A percentile compares a stretch with the other conserved stretches of the same genome.
Evolutionary conservation across 1,140 invertebrate species (phyloP).

Genomic region (Calliphora vicina): DNA sequence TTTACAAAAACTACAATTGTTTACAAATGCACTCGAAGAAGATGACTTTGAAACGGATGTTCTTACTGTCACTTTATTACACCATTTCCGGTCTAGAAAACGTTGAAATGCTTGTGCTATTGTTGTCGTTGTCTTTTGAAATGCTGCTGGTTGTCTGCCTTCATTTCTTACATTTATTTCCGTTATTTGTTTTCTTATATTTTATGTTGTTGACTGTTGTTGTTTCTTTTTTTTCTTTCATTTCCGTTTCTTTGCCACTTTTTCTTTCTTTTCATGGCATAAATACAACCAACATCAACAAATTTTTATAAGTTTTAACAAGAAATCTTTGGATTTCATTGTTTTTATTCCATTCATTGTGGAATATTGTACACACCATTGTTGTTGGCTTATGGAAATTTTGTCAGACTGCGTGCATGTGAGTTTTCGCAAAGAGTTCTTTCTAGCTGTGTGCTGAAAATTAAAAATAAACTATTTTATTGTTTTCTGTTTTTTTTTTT

Average conservation of each 20-base stretch:
- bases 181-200: background rate
- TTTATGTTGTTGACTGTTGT: background rate
- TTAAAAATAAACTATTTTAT: too few species aligned
- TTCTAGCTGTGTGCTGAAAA: background rate
- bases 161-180: background rate
- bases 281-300: background rate
- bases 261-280: background rate
- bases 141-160: background rate
- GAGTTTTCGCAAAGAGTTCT: too few species aligned
- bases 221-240: background rate
- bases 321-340: background rate
- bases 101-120: background rate
- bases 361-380: background rate
- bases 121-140: background rate
- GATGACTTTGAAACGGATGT: conserved; percentile 38
- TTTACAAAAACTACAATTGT: background rate
- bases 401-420: background rate
- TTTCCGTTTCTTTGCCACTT: background rate
- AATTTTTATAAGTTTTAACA: background rate
- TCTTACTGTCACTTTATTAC: conserved; percentile 38
- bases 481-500: background rate
- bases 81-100: conserved; percentile 21
- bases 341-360: background rate
- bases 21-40: conserved; percentile 30
- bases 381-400: background rate